Percentiles rank a stretch among this genome's conserved stretches.
These are phyloP conservation scores for Hoplostethus mediterraneus DNA, from an alignment of 2,797 vertebrate genomes.

Conservation along the genomic window DNA sequence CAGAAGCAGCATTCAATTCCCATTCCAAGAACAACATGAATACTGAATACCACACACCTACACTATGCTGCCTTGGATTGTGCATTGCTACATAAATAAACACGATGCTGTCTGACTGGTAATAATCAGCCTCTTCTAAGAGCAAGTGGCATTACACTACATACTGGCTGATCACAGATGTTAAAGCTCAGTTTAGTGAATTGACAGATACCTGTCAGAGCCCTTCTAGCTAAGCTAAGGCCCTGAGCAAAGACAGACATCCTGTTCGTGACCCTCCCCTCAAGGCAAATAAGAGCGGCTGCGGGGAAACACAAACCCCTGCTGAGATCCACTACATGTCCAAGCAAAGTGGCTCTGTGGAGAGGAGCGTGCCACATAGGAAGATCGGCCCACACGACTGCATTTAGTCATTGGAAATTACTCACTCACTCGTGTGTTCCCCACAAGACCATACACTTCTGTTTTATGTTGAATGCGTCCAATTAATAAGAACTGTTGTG, in stretches of 20 bases:
- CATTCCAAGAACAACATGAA: slow-evolving; percentile 25
- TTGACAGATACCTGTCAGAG: not conserved
- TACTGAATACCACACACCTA: slow-evolving; percentile 27
- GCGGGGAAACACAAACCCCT: slow-evolving; percentile 3
- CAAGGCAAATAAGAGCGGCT: slow-evolving; percentile 1
- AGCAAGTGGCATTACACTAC: slow-evolving; percentile 6
- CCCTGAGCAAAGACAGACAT: slow-evolving; percentile 14
- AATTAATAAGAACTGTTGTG: slow-evolving; percentile 14
- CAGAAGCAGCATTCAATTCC: slow-evolving; percentile 3
- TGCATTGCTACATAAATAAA: slow-evolving; percentile 28
- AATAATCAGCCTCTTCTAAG: slow-evolving; percentile 4
- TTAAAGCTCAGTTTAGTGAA: not conserved
- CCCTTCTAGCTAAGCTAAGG: not conserved
- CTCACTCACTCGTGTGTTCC: not conserved
- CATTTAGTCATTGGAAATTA: not conserved
- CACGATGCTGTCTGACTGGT: slow-evolving; percentile 27
- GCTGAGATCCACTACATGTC: slow-evolving; percentile 1
- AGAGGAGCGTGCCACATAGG: not conserved
- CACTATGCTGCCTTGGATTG: slow-evolving; percentile 12
- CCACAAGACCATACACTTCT: not conserved
- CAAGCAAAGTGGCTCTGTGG: not conserved
- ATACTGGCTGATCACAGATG: not conserved
- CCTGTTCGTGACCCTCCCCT: not conserved
- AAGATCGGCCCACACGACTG: not conserved
- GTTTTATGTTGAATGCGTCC: not conserved